These are phyloP conservation scores for Trichechus manatus DNA, from an alignment of 2,113 vertebrate genomes.

Conservation along the genomic window DNA sequence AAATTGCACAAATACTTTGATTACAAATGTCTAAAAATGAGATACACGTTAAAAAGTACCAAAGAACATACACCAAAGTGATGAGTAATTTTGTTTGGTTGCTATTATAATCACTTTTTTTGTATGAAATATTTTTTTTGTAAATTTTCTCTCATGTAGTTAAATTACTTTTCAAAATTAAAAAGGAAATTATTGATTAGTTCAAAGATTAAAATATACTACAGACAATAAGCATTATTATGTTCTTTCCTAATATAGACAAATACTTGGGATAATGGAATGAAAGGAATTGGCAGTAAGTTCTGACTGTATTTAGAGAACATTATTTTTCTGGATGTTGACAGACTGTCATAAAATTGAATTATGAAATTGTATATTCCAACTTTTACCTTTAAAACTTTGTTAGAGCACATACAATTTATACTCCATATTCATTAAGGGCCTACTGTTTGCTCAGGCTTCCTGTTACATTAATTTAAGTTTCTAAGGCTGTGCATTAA, in stretches of 20 bases:
- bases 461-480: slow-evolving; percentile 4
- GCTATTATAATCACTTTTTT: neutral
- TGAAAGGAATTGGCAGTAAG: neutral
- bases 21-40: neutral
- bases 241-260: neutral
- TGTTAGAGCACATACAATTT: neutral
- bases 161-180: slow-evolving; percentile 16
- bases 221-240: neutral
- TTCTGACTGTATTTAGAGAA: slow-evolving; percentile 7
- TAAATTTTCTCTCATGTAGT: slow-evolving; percentile 7
- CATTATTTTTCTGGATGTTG: slow-evolving; percentile 45
- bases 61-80: neutral
- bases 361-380: slow-evolving; percentile 25
- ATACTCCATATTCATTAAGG: neutral
- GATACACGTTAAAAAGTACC: neutral
- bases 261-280: neutral
- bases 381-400: slow-evolving; percentile 52
- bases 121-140: neutral
- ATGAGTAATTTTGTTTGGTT: neutral
- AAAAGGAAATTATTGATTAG: neutral
- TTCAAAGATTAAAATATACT: neutral
- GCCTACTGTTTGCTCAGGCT: neutral
- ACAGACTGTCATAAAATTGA: slow-evolving; percentile 47
- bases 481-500: slow-evolving; percentile 23
- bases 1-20: neutral